Base-by-base conservation (phyloP, 2,797 vertebrate species). In the Glyptemys insculpta region DNA sequence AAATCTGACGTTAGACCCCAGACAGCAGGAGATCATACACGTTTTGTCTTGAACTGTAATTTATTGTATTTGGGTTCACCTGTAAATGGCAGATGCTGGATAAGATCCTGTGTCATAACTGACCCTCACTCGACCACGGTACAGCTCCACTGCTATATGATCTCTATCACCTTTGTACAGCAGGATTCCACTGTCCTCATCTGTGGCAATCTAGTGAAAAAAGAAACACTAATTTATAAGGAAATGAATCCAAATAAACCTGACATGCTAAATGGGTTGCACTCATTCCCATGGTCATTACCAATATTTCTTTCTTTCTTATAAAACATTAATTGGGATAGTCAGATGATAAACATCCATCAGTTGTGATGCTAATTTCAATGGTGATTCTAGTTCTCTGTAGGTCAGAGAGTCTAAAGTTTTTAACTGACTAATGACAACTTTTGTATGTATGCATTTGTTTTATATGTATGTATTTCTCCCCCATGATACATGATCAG, bases 51-150 rank as follows among this genome's bases (percentile, higher is more conserved):
- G 89, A 44, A 50, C 44, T 49, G 2, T 81, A 62, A 79, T 47
- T 14, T 62, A 11, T 90, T 91, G 81, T 81, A 83, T 88, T 56
- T 62, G 53, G 54, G 31, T 92, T 97, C 98, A 99, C 99, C 99
- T 99, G 99, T 99, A 99, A 96, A 99, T 99, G 87, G 99, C 99
- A 95, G 99, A 99, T 27, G 99, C 98, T 7, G 99, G 99, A 91
- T 99, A 99, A 50, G 98, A 98, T 94, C 99, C 99, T 3, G 99
- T 99, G 95, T 99, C 99, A 14, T 99, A 99, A 98, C 99, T 99
- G 97, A 99, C 99, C 53, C 99, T 99, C 72, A 99, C 99, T 72
- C 99, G 99, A 21, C 99, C 99, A 72, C 99, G 98, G 97, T 99
- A 99, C 44, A 99, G 98, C 95, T 99, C 99, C 90, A 99, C 99